A percentile compares a stretch with the other conserved stretches of the same genome.
These are phyloP conservation scores for Paramuricea clavata DNA, from an alignment of 92 coral and sea anemone species.

Conservation along the genomic window DNA sequence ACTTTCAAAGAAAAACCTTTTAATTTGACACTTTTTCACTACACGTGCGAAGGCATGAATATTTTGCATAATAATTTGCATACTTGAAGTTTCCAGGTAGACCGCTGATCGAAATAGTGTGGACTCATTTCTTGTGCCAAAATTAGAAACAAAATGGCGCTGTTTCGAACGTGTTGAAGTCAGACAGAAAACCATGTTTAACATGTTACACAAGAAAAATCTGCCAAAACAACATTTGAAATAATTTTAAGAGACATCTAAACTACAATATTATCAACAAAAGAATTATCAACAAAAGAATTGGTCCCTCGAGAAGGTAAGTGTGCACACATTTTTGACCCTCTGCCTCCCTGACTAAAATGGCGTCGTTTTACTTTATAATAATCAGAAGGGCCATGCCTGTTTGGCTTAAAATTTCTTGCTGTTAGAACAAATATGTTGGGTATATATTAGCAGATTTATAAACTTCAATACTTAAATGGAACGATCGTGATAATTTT, in stretches of 20 bases:
- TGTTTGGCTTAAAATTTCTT: too few relatives aligned
- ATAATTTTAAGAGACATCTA: not conserved
- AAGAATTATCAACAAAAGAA: too few relatives aligned
- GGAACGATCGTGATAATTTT: too few relatives aligned
- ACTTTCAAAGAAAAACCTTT: not conserved
- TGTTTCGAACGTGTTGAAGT: not conserved
- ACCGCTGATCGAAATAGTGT: not conserved
- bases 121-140: not conserved
- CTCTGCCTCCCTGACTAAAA: not conserved
- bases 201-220: not conserved
- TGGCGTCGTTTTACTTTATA: too few relatives aligned
- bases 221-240: not conserved
- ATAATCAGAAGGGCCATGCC: too few relatives aligned
- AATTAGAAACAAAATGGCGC: slow-evolving; percentile 9
- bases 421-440: too few relatives aligned
- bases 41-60: not conserved
- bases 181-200: not conserved
- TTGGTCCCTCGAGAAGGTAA: slow-evolving; percentile 17
- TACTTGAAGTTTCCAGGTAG: not conserved
- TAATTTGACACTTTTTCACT: not conserved
- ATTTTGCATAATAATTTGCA: not conserved
- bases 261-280: not conserved
- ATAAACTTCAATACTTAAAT: too few relatives aligned
- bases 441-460: too few relatives aligned
- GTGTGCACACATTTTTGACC: slow-evolving; percentile 13